These are phyloP conservation scores for Panagrolaimus sp. DNA, from an alignment of 1,140 invertebrate species.

Conservation along the genomic window DNA sequence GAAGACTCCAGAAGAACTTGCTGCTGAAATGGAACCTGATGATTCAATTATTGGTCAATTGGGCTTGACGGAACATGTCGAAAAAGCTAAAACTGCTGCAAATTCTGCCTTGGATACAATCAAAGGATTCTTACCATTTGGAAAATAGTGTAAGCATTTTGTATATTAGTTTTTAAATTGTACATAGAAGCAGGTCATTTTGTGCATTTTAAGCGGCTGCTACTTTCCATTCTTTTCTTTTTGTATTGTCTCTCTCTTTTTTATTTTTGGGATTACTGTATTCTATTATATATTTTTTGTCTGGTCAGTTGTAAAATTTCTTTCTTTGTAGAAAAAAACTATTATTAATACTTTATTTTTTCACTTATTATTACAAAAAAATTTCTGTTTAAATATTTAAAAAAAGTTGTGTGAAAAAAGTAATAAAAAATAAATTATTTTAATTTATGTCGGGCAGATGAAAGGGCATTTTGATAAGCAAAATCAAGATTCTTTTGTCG, in stretches of 20 bases:
- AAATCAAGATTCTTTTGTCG: constrained; percentile 19
- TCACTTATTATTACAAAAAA: no score
- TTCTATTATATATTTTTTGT: no score
- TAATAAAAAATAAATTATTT: background rate
- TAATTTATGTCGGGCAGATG: background rate
- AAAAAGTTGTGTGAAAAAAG: constrained; percentile 9
- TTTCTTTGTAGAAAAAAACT: no score
- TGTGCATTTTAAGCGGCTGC: background rate
- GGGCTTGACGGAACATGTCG: constrained; percentile 56
- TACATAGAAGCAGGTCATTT: background rate
- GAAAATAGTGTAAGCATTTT: constrained; percentile 41
- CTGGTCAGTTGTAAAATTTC: no score
- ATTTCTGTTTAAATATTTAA: no score
- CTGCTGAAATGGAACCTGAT: constrained; percentile 42
- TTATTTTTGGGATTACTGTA: no score
- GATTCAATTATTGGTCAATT: constrained; percentile 55
- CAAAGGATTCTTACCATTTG: constrained; percentile 56
- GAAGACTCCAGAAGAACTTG: constrained; percentile 58
- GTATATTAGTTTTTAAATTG: background rate
- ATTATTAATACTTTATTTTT: no score
- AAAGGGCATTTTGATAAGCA: constrained; percentile 23
- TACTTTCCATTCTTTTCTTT: background rate
- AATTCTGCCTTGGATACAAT: constrained; percentile 53
- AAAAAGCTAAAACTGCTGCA: constrained; percentile 57
- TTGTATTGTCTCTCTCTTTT: background rate